These are phyloP conservation scores for Edolisoma coerulescens DNA, from an alignment of 2,113 vertebrate genomes.

Conservation along the genomic window DNA sequence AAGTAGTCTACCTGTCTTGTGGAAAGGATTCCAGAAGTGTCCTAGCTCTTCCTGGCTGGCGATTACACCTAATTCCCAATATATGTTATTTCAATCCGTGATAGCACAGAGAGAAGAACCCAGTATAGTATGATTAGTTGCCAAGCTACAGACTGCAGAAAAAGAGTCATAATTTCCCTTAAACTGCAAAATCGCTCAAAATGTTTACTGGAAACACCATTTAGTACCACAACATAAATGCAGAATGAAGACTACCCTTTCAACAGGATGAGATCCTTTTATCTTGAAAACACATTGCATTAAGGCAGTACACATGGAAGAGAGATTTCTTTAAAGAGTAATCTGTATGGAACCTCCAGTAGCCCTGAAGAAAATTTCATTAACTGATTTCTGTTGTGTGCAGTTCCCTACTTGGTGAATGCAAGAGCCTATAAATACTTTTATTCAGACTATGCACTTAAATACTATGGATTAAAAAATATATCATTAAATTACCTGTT, in stretches of 20 bases:
- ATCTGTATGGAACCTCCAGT: not conserved
- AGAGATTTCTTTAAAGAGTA: not conserved
- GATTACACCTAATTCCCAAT: not conserved
- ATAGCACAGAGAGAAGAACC: not conserved
- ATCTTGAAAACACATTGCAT: not conserved
- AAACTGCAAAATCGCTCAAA: not conserved
- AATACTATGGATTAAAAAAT: not conserved
- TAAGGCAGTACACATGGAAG: not conserved
- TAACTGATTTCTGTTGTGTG: not conserved
- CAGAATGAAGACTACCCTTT: not conserved
- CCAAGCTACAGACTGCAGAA: not conserved
- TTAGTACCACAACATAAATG: not conserved
- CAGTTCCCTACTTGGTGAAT: not conserved
- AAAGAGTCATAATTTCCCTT: not conserved
- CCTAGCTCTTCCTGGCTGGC: not conserved
- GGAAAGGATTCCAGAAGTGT: not conserved
- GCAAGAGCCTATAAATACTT: not conserved
- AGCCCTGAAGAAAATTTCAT: not conserved
- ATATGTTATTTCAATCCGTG: not conserved
- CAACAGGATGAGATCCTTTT: not conserved
- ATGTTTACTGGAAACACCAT: not conserved
- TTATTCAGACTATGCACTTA: not conserved
- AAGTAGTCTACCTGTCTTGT: not conserved
- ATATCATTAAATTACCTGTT: slow-evolving; percentile 85
- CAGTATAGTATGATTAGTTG: not conserved